phyloP scores from a whole-genome alignment of 2,113 vertebrate species.

The Anseranas semipalmata region DNA sequence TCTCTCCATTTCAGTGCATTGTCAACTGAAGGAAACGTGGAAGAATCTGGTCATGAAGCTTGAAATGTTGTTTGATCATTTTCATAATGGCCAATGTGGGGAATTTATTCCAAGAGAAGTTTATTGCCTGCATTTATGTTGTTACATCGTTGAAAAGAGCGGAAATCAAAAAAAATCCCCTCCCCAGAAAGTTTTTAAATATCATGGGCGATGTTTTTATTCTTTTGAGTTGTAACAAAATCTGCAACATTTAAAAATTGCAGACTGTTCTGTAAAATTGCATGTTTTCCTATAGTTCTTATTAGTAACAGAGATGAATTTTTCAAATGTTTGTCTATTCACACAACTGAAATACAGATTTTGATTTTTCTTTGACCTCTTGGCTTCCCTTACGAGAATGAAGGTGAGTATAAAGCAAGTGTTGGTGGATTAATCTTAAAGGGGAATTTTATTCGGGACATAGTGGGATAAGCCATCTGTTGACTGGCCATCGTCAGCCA shows the following conservation, averaged over 20 bases:
- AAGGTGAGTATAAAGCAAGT: neutral
- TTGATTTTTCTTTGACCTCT: neutral
- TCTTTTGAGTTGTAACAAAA: neutral
- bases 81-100: neutral
- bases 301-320: neutral
- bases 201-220: neutral
- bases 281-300: neutral
- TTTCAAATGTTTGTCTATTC: neutral
- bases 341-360: neutral
- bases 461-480: rapidly evolving
- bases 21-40: neutral
- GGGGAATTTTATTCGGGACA: neutral
- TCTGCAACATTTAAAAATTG: neutral
- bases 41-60: neutral
- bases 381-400: neutral
- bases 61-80: neutral
- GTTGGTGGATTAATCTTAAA: neutral
- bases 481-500: neutral
- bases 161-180: neutral
- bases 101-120: neutral
- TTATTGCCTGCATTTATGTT: neutral
- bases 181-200: neutral
- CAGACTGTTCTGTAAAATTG: neutral
- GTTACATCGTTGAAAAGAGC: neutral
- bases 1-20: neutral